phyloP scores from a whole-genome alignment of 2,797 vertebrate species.

The Ambastaia sidthimunki region DNA sequence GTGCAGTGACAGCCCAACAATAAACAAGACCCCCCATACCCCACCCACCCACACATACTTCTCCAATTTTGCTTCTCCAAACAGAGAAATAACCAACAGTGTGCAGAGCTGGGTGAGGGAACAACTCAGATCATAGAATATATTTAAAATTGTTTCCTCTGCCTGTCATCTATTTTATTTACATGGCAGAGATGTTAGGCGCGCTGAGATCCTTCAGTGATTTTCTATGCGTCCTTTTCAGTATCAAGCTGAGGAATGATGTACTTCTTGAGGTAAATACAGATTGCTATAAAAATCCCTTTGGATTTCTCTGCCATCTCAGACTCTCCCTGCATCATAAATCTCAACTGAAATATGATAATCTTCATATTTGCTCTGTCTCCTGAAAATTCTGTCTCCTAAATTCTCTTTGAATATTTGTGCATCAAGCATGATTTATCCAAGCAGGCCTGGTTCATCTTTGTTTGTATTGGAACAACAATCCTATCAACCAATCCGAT shows the following conservation, averaged over 20 bases:
- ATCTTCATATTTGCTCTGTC: background rate
- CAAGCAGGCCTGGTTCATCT: background rate
- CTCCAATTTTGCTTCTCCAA: background rate
- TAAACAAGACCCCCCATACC: constrained; percentile 63
- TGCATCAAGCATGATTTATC: background rate
- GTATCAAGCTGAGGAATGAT: constrained; percentile 9
- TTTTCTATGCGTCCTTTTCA: constrained; percentile 10
- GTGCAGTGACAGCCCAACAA: constrained; percentile 67
- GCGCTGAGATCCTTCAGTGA: background rate
- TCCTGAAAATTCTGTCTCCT: background rate
- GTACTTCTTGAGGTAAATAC: constrained; percentile 8
- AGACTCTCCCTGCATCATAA: background rate
- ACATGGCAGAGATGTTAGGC: constrained; percentile 18
- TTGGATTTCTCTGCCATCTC: background rate
- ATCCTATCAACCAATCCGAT: background rate
- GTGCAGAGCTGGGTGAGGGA: constrained; percentile 15
- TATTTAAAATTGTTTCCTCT: constrained; percentile 26
- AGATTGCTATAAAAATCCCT: constrained; percentile 8
- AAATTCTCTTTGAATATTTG: background rate
- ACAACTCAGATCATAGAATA: constrained; percentile 30
- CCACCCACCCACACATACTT: constrained; percentile 25
- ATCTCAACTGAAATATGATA: background rate
- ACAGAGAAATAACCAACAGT: constrained; percentile 43
- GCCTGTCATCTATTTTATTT: constrained; percentile 10
- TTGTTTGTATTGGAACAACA: constrained; percentile 2